These are phyloP conservation scores for Streblospio benedicti DNA, from an alignment of 1,140 invertebrate species.

Conservation along the genomic window DNA sequence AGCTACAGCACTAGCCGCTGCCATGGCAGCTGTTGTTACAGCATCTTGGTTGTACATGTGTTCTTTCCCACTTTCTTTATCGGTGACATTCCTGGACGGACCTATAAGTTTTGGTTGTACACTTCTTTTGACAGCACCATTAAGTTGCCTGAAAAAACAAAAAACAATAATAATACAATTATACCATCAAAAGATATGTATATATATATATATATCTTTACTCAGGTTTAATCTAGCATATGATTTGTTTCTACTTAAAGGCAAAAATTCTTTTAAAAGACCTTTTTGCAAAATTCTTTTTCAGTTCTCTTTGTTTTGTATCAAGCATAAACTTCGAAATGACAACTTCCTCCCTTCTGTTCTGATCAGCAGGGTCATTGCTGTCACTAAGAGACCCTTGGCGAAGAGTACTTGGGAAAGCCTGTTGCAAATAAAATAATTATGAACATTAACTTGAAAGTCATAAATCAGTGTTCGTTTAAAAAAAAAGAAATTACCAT, in stretches of 20 bases:
- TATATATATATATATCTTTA: background rate
- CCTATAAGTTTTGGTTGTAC: conserved; percentile 11
- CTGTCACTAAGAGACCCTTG: no score
- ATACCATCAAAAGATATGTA: background rate
- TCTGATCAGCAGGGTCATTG: no score
- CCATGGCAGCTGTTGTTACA: conserved; percentile 9
- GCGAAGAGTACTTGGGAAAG: no score
- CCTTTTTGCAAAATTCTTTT: no score
- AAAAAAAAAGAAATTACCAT: no score
- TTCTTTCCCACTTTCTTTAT: background rate
- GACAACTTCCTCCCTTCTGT: no score
- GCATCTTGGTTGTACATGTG: conserved; percentile 1
- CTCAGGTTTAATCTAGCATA: background rate
- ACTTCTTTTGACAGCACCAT: conserved; percentile 10
- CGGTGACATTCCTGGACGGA: background rate
- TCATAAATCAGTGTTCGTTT: no score
- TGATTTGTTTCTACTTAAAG: background rate
- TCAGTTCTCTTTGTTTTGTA: no score
- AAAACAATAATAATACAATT: background rate
- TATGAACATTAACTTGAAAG: no score
- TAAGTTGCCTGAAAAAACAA: conserved; percentile 9
- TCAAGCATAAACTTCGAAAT: no score
- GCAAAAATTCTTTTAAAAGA: no score
- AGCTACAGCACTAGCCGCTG: conserved; percentile 9
- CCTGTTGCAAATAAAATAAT: no score